Conservation (phyloP, 2,113 vertebrate species). For the Tenrec ecaudatus region DNA sequence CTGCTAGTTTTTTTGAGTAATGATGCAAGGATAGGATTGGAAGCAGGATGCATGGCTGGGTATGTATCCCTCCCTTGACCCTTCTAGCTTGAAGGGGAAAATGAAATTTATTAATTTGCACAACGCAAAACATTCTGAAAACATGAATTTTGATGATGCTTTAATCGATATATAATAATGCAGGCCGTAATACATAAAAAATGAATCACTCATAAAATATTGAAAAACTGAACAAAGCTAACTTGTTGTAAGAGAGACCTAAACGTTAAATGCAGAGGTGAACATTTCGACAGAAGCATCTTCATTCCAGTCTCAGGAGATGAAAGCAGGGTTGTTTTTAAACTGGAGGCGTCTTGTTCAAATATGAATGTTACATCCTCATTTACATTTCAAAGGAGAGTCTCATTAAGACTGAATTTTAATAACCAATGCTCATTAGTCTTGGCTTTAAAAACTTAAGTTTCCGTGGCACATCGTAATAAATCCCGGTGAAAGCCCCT, state of each 20-base stretch:
- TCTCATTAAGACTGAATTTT: slow-evolving; percentile 68
- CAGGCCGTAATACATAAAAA: background rate
- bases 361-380: slow-evolving; percentile 5
- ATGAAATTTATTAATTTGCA: background rate
- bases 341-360: background rate
- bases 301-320: slow-evolving; percentile 40
- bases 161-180: slow-evolving; percentile 38
- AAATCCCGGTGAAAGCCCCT: background rate
- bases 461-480: slow-evolving; percentile 3
- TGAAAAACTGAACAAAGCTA: slow-evolving; percentile 44
- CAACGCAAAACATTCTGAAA: slow-evolving; percentile 34
- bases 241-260: background rate
- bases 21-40: background rate
- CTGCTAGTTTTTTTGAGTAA: background rate
- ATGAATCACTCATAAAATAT: background rate
- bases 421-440: slow-evolving; percentile 47
- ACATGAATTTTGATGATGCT: slow-evolving; percentile 14
- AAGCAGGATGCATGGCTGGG: background rate
- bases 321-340: slow-evolving; percentile 45
- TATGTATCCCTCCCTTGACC: background rate
- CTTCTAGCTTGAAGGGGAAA: background rate
- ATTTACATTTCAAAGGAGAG: slow-evolving; percentile 65
- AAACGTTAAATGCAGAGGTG: slow-evolving; percentile 36
- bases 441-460: slow-evolving; percentile 39
- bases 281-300: slow-evolving; percentile 34